Evolutionary conservation across 2,113 vertebrate genomes (phyloP).

Genomic region (Macquaria ambigua): DNA sequence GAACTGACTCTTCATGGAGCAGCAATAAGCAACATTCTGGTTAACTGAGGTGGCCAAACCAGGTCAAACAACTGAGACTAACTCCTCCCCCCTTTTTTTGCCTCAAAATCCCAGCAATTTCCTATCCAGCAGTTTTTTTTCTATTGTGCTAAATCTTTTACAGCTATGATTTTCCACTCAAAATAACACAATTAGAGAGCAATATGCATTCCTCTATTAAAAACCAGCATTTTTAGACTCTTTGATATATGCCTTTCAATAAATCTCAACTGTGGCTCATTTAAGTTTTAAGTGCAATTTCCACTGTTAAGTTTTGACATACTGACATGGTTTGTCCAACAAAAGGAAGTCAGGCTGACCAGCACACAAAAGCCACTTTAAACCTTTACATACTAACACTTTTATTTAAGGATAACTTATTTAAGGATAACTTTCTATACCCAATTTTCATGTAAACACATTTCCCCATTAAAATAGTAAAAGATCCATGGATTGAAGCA

Average conservation of each 20-base stretch:
- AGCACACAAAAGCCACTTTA: conserved; percentile 35
- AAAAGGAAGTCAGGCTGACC: conserved; percentile 41
- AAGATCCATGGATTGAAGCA: conserved; percentile 30
- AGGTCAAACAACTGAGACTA: not conserved
- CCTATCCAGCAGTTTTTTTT: conserved; percentile 42
- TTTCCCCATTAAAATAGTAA: conserved; percentile 51
- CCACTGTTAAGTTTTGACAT: conserved; percentile 1
- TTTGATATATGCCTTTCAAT: conserved; percentile 47
- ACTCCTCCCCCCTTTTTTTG: not conserved
- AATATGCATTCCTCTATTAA: conserved; percentile 36
- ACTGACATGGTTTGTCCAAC: conserved; percentile 37
- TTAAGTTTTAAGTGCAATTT: conserved; percentile 39
- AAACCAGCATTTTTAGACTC: conserved; percentile 54
- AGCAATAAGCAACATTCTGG: conserved; percentile 40
- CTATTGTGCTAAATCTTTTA: conserved; percentile 42
- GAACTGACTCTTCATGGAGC: conserved; percentile 51
- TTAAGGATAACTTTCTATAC: conserved; percentile 35
- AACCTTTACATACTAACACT: conserved; percentile 39
- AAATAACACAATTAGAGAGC: conserved; percentile 43
- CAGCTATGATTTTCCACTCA: conserved; percentile 50
- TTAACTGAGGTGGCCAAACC: conserved; percentile 20
- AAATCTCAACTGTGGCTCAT: conserved; percentile 48
- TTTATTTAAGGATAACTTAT: conserved; percentile 27
- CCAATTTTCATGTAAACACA: conserved; percentile 70
- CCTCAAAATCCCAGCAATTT: conserved; percentile 30